Base-by-base conservation (phyloP, 2,888 invertebrate genomes). In the Epinotia demarniana region DNA sequence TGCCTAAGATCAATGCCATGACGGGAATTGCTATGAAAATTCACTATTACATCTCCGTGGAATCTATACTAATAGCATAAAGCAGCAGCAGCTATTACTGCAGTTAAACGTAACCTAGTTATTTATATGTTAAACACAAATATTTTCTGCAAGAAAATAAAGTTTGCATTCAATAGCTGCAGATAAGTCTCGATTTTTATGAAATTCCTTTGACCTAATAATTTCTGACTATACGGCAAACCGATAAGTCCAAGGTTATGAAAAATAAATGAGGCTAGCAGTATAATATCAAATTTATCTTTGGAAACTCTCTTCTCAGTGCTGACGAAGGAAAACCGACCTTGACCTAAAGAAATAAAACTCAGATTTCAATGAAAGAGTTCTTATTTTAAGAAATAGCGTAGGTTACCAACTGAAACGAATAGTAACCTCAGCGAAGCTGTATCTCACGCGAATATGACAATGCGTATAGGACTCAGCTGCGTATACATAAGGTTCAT, bases 241-340 rank as follows among this genome's bases (percentile, higher is more conserved):
- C 66, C 18, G 66, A 66, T 46, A 69, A 16, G 23, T 69, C 58
- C 69, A 69, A 69, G 69, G 46, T 69, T 69, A 46, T 43, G 68
- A 46, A 69, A 58, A 69, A 69, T 46, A 27, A 69, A 69, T 46
- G 58, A 60, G 58, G 27, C 46, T 6, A 46, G 69, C 46, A 69
- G 46, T 69, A 69, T 60, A 58, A 60, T 69, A 60, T 60, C 58
- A 23, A 69, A 60, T 43, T 18, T 57, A 68, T 58, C 33, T 53
- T 53, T 60, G 58, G 18, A 67, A 53, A n/a, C 8, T 33, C 55
- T 33, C n/a, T 57, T 67, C 67, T 57, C 39, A 23, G 23, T 43
- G 39, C 68, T 43, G 39, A 68, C 58, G 0, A 23, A 43, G 11
- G 23, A 68, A 68, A 57, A 58, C 19, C 23, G 43, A 27, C 69